These are phyloP conservation scores for Acipenser ruthenus DNA, from an alignment of 2,797 vertebrate species.

Conservation along the genomic window DNA sequence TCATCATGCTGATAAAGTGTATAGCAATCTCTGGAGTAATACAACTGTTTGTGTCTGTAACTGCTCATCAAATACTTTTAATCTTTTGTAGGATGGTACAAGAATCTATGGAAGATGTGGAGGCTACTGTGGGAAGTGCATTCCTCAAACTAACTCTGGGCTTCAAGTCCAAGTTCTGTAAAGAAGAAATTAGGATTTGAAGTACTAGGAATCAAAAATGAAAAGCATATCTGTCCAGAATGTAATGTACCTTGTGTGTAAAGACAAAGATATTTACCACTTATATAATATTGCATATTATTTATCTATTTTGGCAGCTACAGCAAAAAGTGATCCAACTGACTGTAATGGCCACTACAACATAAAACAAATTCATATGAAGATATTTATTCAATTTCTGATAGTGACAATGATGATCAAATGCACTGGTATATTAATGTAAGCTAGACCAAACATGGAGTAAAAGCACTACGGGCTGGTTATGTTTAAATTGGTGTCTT, in stretches of 20 bases:
- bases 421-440: too few relatives aligned
- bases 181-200: slow-evolving; percentile 41
- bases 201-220: slow-evolving; percentile 22
- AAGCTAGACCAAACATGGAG: too few relatives aligned
- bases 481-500: too few relatives aligned
- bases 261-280: slow-evolving; percentile 4
- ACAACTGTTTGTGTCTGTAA: not conserved
- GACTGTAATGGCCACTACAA: too few relatives aligned
- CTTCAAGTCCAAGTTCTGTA: slow-evolving; percentile 77
- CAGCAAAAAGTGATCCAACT: too few relatives aligned
- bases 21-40: too few relatives aligned
- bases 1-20: too few relatives aligned
- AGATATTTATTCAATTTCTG: too few relatives aligned
- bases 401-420: too few relatives aligned
- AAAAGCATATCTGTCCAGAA: slow-evolving; percentile 21
- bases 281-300: too few relatives aligned
- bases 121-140: slow-evolving; percentile 93
- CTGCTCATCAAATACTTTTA: slow-evolving; percentile 16
- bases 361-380: too few relatives aligned
- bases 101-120: slow-evolving; percentile 92
- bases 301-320: slow-evolving; percentile 45
- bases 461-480: too few relatives aligned
- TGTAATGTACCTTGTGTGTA: slow-evolving; percentile 19
- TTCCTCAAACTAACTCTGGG: slow-evolving; percentile 72
- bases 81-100: slow-evolving; percentile 71